Evolutionary conservation across 2,113 vertebrate genomes (phyloP), one percentile per base, ranked within the genome.

Genomic region (Erpornis zantholeuca): DNA sequence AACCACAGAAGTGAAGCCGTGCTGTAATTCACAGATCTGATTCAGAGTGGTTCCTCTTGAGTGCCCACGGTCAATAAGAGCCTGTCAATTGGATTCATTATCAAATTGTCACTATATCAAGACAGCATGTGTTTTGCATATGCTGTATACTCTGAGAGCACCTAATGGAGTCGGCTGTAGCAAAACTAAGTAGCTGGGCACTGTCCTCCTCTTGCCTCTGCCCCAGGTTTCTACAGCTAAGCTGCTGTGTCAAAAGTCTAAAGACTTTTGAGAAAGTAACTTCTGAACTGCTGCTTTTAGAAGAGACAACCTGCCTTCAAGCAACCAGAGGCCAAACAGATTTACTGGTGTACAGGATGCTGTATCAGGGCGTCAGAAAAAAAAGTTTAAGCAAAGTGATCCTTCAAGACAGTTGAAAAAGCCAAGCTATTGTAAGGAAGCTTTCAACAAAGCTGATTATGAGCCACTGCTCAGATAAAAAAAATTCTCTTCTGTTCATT

Each of bases 101-200:
- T 42, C 75, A 85, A 45, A 66, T 11, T 91, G 66, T 47, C 87
- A 59, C 45, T 90, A 6, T 53, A 91, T 40, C 65, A 92, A 88
- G 47, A 14, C 60, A 87, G 64, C 17, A 42, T 63, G 78, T 66
- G 38, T 42, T 92, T 81, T 79, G 70, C 66, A 52, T 54, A 52
- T 28, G 19, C 38, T 47, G 27, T 31, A 44, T 31, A 16, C 33
- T 65, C 57, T 71, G 56, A 79, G 22, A 56, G 16, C 2, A 3
- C 4, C 2, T 42, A 54, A 81, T 0, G 0, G 28, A 60, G 20
- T 16, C 0, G 1, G 20, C 15, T 65, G 10, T 6, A 57, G 40
- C 6, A 79, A 84, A 82, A 79, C n/a, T 21, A 56, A 27, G 44
- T 27, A 71, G 65, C 8, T 5, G 6, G 19, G 36, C 77, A 59